phyloP scores from a whole-genome alignment of 2,888 invertebrate genomes.

The Dascillus cervinus region DNA sequence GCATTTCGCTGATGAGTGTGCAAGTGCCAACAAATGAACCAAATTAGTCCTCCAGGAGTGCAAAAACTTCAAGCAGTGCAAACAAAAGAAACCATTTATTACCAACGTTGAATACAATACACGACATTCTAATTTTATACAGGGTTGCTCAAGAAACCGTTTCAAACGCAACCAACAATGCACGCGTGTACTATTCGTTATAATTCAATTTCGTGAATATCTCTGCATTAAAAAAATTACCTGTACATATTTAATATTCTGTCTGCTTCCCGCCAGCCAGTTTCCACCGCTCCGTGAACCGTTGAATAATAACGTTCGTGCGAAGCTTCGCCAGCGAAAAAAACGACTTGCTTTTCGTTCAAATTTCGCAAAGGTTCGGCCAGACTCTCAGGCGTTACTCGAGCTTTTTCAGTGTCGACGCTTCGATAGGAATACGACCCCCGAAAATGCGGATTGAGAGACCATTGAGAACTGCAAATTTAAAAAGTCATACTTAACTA shows the following conservation, averaged over 20 bases:
- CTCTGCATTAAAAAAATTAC: constrained; percentile 23
- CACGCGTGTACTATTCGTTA: too few species aligned
- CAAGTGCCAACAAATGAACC: too few species aligned
- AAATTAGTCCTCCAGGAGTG: too few species aligned
- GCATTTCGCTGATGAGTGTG: too few species aligned
- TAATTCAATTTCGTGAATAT: too few species aligned
- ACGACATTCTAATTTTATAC: too few species aligned
- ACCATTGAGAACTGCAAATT: constrained; percentile 62
- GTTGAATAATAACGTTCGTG: constrained; percentile 44
- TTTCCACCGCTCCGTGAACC: constrained; percentile 50
- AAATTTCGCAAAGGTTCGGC: constrained; percentile 51
- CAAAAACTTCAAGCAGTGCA: too few species aligned
- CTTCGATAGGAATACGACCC: constrained; percentile 66
- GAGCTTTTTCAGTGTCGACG: constrained; percentile 44
- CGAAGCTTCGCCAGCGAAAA: constrained; percentile 60
- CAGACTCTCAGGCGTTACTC: constrained; percentile 47
- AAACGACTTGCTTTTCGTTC: constrained; percentile 43
- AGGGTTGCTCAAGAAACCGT: too few species aligned
- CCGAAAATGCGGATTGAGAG: constrained; percentile 56
- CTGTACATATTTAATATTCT: constrained; percentile 36
- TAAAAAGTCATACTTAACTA: constrained; percentile 3
- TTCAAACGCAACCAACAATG: too few species aligned
- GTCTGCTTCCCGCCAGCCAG: constrained; percentile 48
- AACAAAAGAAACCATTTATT: too few species aligned
- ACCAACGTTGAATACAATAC: too few species aligned